Percentiles rank a stretch among this genome's conserved stretches.
phyloP scores from a whole-genome alignment of 2,797 vertebrate species.

The Podargus strigoides region DNA sequence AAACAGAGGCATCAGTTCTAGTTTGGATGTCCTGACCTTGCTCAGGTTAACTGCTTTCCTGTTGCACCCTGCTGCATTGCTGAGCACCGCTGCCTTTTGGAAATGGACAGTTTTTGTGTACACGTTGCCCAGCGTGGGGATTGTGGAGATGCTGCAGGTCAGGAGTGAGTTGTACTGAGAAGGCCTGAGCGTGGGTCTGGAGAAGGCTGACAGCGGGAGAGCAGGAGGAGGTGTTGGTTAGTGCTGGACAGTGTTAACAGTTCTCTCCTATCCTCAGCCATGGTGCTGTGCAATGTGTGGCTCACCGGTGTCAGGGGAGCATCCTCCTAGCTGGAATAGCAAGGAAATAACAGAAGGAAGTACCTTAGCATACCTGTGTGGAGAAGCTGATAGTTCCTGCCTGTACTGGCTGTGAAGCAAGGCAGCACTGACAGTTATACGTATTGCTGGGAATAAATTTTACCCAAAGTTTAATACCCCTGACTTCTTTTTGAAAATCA shows the following conservation, averaged over 20 bases:
- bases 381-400: background rate
- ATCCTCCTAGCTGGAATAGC: background rate
- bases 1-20: background rate
- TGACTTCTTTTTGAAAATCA: background rate
- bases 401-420: background rate
- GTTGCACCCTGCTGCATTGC: background rate
- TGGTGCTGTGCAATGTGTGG: fast-evolving
- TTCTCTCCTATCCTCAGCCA: background rate
- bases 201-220: background rate
- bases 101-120: background rate
- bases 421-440: background rate
- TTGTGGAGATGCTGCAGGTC: background rate
- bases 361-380: background rate
- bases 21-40: background rate
- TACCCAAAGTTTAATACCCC: background rate
- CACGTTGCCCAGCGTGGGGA: background rate
- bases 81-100: background rate
- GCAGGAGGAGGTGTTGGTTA: background rate
- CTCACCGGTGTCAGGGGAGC: background rate
- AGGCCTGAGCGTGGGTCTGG: background rate
- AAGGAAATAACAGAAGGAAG: background rate
- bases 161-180: fast-evolving
- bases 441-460: background rate
- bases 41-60: background rate
- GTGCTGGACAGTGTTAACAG: background rate